These are phyloP conservation scores for Thecophora atra DNA, from an alignment of 2,888 invertebrate species.

Conservation along the genomic window DNA sequence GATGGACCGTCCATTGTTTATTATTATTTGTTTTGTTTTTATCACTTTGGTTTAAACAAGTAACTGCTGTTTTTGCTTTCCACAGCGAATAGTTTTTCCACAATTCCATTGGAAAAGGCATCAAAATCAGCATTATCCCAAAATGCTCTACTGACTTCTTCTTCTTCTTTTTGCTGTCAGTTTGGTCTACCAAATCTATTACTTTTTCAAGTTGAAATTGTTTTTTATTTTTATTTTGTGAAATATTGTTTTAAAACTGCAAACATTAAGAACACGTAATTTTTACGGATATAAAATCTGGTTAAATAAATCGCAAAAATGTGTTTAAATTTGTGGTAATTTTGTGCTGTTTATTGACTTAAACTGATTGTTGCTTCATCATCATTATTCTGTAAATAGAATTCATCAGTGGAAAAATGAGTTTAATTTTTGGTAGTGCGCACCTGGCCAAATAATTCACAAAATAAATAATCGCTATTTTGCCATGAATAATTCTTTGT, in stretches of 20 bases:
- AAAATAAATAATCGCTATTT: slow-evolving; percentile 10
- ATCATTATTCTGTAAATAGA: neutral
- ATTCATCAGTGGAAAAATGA: neutral
- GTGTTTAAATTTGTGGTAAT: slow-evolving; percentile 33
- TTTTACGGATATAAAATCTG: slow-evolving; percentile 21
- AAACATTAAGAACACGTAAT: slow-evolving; percentile 35
- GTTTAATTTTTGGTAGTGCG: slow-evolving; percentile 20
- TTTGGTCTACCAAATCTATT: too few species aligned
- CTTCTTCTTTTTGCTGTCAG: too few species aligned
- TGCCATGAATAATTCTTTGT: neutral
- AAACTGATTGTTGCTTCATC: neutral
- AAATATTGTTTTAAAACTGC: slow-evolving; percentile 33
- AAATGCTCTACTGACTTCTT: too few species aligned
- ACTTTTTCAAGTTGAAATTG: neutral
- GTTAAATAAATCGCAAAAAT: slow-evolving; percentile 15
- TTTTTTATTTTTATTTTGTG: slow-evolving; percentile 30
- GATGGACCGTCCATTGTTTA: neutral
- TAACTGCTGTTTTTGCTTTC: too few species aligned
- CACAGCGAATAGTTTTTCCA: too few species aligned
- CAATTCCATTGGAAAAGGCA: too few species aligned
- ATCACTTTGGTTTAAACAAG: too few species aligned
- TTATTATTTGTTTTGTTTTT: too few species aligned
- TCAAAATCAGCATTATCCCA: too few species aligned
- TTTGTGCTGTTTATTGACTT: neutral
- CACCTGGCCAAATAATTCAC: neutral